A percentile compares a stretch with the other conserved stretches of the same genome.
Conservation (phyloP, 2,797 vertebrate species). For the Paratrypauchen microcephalus region DNA sequence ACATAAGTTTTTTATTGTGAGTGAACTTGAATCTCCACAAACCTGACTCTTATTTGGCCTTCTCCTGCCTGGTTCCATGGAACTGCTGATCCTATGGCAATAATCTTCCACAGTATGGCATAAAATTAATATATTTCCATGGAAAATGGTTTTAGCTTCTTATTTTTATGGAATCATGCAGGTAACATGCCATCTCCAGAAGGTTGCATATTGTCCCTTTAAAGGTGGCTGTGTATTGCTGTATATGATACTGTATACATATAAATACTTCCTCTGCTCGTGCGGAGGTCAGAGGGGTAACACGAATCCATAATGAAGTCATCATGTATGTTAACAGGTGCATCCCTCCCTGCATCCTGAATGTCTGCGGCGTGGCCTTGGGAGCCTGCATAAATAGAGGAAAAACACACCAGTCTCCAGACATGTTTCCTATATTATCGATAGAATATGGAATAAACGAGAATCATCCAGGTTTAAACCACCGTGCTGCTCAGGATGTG, state of each 20-base stretch:
- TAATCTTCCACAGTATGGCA: too few relatives aligned
- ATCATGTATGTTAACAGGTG: background rate
- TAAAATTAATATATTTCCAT: too few relatives aligned
- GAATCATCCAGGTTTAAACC: background rate
- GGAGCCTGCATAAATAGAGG: background rate
- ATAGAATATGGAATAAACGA: background rate
- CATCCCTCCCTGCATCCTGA: background rate
- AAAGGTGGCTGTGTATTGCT: too few relatives aligned
- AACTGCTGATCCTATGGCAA: too few relatives aligned
- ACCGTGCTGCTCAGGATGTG: background rate
- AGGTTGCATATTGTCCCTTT: background rate
- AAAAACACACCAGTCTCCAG: background rate
- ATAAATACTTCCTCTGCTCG: conserved; percentile 1
- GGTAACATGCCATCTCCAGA: too few relatives aligned
- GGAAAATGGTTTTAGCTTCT: too few relatives aligned
- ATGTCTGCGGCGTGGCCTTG: background rate
- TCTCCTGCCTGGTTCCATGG: too few relatives aligned
- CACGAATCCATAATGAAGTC: background rate
- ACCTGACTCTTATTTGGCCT: too few relatives aligned
- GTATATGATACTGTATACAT: background rate
- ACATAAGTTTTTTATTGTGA: too few relatives aligned
- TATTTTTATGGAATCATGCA: too few relatives aligned
- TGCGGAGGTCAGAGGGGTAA: conserved; percentile 5
- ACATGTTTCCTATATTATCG: background rate
- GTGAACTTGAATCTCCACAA: too few relatives aligned